Base-by-base conservation (phyloP, 2,113 vertebrate species). In the Hystrix cristata region DNA sequence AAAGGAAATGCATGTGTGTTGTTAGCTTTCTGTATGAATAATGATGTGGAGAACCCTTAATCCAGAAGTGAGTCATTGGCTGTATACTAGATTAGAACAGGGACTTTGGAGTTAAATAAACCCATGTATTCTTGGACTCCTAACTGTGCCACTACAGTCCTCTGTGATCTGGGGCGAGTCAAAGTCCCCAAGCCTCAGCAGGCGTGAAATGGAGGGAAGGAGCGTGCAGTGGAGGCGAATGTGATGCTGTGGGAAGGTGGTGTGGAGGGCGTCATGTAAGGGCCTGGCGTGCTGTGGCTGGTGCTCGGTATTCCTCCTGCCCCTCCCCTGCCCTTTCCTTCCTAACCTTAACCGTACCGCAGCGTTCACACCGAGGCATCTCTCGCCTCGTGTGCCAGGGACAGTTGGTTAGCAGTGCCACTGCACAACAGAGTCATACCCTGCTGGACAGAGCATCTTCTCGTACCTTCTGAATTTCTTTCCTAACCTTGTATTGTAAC, bases 311-410 rank as follows among this genome's bases (percentile, higher is more conserved):
- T 34, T 21, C 43, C 6, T 43, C 25, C 12, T 19, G 7, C 4
- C 19, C 34, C 0, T 21, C 0, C 0, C 0, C 0, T 55, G 60
- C 23, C 85, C 43, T 62, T 18, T 9, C 53, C 38, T 19, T 7
- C 76, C 18, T 15, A 2, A 14, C 51, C 60, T 48, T 38, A 8
- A 51, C 29, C 38, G 2, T 16, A 9, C 51, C 7, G 14, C 46
- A 3, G 57, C 62, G 65, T 82, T 64, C 48, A 5, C 62, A 27
- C 46, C 13, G 27, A n/a, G 5, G 62, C 71, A 43, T 16, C 38
- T n/a, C 4, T 6, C 34, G 21, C 4, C 67, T 62, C 31, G 16
- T 13, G 38, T 79, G 55, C 43, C 72, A 53, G 19, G 21, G 18
- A 48, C 9, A 1, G 38, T 76, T 57, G 38, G 71, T 55, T 78